Evolutionary conservation across 2,113 vertebrate species (phyloP).

Genomic region (human): GRCh38 chr22:25913501-25914000

Average conservation of each 20-base stretch:
- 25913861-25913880: neutral
- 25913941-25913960: neutral
- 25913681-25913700: neutral
- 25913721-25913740: neutral
- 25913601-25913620: no score
- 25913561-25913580: no score
- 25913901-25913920: neutral
- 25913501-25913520: no score
- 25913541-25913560: no score
- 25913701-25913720: neutral
- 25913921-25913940: neutral
- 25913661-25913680: neutral
- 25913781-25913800: neutral
- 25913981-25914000: neutral
- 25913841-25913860: neutral
- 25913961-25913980: neutral
- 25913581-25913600: no score
- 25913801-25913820: neutral
- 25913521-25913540: no score
- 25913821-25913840: neutral
- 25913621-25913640: no score
- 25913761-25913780: neutral
- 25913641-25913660: no score
- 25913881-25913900: neutral
- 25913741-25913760: neutral